These are phyloP conservation scores for Barnardius zonarius DNA, from an alignment of 2,113 vertebrate species.

Conservation along the genomic window DNA sequence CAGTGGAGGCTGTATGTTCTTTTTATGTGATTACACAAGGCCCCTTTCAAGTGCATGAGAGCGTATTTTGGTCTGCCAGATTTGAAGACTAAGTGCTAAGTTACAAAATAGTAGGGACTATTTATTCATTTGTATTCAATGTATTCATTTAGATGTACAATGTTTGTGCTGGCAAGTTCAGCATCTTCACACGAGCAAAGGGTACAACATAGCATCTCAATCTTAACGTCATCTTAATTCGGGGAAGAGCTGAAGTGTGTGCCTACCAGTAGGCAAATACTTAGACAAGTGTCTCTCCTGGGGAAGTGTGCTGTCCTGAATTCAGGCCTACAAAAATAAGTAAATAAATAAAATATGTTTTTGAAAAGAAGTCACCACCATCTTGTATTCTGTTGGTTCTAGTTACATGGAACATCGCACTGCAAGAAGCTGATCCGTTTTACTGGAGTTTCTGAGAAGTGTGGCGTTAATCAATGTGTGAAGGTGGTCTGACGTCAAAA, in stretches of 20 bases:
- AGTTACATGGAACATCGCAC: fast-evolving
- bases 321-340: background rate
- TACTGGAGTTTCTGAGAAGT: background rate
- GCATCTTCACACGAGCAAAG: fast-evolving
- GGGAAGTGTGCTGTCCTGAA: background rate
- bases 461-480: background rate
- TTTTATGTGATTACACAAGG: background rate
- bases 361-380: background rate
- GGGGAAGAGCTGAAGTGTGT: background rate
- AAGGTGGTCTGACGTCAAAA: background rate
- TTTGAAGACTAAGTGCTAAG: background rate
- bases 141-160: background rate
- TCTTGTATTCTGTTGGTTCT: background rate
- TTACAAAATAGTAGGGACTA: background rate
- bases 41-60: background rate
- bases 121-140: background rate
- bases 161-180: background rate
- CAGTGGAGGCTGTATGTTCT: background rate
- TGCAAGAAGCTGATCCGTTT: background rate
- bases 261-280: background rate
- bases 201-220: background rate
- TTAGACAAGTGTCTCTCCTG: background rate
- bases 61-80: background rate
- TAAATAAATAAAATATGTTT: background rate
- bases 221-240: background rate